Conservation (phyloP, 2,113 vertebrate species). For the Coptodon rendalli region DNA sequence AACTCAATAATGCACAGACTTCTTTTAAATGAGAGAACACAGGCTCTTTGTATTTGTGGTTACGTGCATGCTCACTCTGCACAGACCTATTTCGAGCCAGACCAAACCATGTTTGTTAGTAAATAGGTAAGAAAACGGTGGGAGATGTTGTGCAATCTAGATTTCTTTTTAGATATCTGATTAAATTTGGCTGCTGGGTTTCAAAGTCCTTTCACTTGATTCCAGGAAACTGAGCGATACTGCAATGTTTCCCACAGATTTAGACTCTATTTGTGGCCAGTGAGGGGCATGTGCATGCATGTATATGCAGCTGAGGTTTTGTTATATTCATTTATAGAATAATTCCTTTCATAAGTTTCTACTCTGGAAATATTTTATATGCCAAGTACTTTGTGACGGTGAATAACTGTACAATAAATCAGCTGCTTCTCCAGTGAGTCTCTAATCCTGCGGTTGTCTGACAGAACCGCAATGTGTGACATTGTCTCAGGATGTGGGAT, state of each 20-base stretch:
- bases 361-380: not conserved
- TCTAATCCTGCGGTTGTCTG: not conserved
- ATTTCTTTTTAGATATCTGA: not conserved
- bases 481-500: not conserved
- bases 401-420: not conserved
- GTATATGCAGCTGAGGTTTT: not conserved
- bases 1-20: not conserved
- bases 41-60: not conserved
- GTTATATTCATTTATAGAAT: not conserved
- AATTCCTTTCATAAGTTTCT: not conserved
- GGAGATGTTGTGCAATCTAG: not conserved
- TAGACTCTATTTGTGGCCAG: not conserved
- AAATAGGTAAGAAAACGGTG: not conserved
- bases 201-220: not conserved
- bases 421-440: not conserved
- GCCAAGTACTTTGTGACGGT: not conserved
- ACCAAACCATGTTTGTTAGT: not conserved
- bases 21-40: not conserved
- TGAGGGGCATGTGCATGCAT: not conserved
- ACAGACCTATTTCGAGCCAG: not conserved
- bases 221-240: not conserved
- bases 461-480: not conserved
- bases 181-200: not conserved
- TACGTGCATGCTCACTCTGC: not conserved
- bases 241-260: not conserved